These are phyloP conservation scores for Selene dorsalis DNA, from an alignment of 2,797 vertebrate genomes.

Conservation along the genomic window DNA sequence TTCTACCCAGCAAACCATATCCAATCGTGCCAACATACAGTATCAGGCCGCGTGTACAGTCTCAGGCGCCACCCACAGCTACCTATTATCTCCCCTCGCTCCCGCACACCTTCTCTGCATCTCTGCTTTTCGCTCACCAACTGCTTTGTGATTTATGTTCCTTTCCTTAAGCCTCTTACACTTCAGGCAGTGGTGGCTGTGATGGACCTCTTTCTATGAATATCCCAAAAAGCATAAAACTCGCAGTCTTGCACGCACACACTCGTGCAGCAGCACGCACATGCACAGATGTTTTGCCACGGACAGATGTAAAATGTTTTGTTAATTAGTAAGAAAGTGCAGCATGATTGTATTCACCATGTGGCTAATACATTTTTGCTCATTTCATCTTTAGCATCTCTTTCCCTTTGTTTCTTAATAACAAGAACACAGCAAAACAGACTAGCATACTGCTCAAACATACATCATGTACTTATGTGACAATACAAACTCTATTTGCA, in stretches of 20 bases:
- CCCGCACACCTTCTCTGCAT: constrained; percentile 62
- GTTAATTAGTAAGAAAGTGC: constrained; percentile 33
- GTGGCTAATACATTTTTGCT: constrained; percentile 36
- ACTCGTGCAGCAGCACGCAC: constrained; percentile 30
- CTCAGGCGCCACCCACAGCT: constrained; percentile 63
- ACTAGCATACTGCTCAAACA: not conserved
- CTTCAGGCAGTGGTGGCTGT: constrained; percentile 47
- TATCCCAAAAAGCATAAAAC: constrained; percentile 10
- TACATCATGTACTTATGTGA: not conserved
- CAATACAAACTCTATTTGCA: not conserved
- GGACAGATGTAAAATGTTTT: constrained; percentile 44
- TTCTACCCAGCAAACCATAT: constrained; percentile 68
- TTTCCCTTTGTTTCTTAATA: not conserved
- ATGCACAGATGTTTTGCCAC: constrained; percentile 45
- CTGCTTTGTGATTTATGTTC: constrained; percentile 63
- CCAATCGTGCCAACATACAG: constrained; percentile 73
- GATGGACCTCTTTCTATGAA: constrained; percentile 42
- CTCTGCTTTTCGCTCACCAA: constrained; percentile 56
- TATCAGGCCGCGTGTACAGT: constrained; percentile 52
- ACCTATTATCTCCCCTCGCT: constrained; percentile 65
- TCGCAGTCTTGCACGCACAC: constrained; percentile 8
- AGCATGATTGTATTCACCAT: constrained; percentile 42
- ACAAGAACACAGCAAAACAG: not conserved
- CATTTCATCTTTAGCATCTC: not conserved
- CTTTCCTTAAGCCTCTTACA: constrained; percentile 68